phyloP scores from a whole-genome alignment of 2,113 vertebrate species.

The Pholis gunnellus region DNA sequence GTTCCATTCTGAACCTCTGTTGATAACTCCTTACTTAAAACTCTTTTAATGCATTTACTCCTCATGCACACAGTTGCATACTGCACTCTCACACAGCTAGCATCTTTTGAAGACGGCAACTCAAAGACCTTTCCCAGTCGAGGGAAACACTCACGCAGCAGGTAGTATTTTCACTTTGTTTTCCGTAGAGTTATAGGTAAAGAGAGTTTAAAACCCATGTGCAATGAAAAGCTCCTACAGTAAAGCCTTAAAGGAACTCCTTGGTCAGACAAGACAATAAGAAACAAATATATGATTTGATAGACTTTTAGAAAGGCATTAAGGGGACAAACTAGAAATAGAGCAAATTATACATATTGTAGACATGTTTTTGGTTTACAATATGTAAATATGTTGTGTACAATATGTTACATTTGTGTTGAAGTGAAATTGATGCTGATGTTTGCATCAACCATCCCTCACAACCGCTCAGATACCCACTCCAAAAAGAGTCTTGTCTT shows the following conservation, averaged over 20 bases:
- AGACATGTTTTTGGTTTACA: no score
- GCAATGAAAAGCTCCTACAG: no score
- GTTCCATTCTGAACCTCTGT: not conserved
- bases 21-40: not conserved
- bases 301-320: no score
- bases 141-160: not conserved
- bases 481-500: not conserved
- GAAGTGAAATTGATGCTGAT: no score
- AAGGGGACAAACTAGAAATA: no score
- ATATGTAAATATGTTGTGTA: no score
- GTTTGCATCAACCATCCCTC: not conserved
- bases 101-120: conserved; percentile 1
- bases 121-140: conserved; percentile 20
- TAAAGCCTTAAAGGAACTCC: no score
- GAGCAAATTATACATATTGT: no score
- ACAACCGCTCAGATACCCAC: not conserved
- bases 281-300: no score
- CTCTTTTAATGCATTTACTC: not conserved
- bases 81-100: not conserved
- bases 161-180: conserved; percentile 6
- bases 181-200: not conserved
- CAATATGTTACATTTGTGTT: no score
- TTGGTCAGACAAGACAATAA: no score
- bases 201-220: not conserved
- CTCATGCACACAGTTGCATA: not conserved